Base-by-base conservation (phyloP, 2,113 vertebrate species). In the Nothoprocta perdicaria region DNA sequence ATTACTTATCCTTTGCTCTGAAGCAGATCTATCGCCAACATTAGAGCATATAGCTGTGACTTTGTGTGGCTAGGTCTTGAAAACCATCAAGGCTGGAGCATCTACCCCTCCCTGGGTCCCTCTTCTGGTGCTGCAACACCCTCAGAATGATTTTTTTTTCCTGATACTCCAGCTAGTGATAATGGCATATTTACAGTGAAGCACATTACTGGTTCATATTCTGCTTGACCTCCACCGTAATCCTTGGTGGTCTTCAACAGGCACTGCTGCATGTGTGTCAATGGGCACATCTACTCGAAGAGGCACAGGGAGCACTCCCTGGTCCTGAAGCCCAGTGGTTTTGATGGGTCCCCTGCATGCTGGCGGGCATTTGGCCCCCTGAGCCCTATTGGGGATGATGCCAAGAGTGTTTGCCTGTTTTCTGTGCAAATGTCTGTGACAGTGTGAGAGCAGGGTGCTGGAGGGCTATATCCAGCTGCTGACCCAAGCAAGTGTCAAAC, bases 321-420 rank as follows among this genome's bases (percentile, higher is more conserved):
- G 53, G 53, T 27, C 27, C 53, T 55, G 53, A 55, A 29, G 53
- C 53, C 15, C 74, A 23, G 15, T 63, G 35, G 22, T 14, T 43
- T 26, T 69, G 22, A 15, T 71, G 33, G 6, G 5, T 10, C 14
- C 23, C 14, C 21, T 17, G 18, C 14, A 68, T 58, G 33, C 69
- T 63, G 29, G 23, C 26, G 80, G 65, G 26, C 35, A 58, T 86
- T 69, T 88, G 29, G 14, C 5, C 16, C 13, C 31, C 58, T n/a
- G 9, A 69, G 10, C 48, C 43, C 29, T 5, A 3, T 4, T 53
- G 7, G 3, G 84, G 31, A 22, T 72, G 13, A 26, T 27, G 67
- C 15, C 12, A 9, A n/a, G 22, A 10, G 11, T 1, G 1, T 53
- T 75, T n/a, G 22, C 29, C 15, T 0, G 0, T 68, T 14, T 55